A percentile compares a stretch with the other conserved stretches of the same genome.
These are phyloP conservation scores for Ptychochromis oligacanthus DNA, from an alignment of 2,113 vertebrate species.

Conservation along the genomic window DNA sequence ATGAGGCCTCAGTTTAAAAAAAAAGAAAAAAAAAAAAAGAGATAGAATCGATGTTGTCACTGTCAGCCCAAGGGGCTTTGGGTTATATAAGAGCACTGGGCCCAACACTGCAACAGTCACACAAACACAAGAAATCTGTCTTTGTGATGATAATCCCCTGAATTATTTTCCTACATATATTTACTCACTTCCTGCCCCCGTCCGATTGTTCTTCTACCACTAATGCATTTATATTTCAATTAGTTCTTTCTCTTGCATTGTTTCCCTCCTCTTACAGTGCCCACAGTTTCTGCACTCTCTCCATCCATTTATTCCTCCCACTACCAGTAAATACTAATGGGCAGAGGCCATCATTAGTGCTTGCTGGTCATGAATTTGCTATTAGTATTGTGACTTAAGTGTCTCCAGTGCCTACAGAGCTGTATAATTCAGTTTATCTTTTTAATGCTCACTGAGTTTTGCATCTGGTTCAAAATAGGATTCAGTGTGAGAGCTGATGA, in stretches of 20 bases:
- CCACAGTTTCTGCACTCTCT: neutral
- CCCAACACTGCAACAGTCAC: slow-evolving; percentile 26
- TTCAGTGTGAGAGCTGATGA: neutral
- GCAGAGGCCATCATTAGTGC: slow-evolving; percentile 43
- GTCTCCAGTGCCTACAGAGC: slow-evolving; percentile 29
- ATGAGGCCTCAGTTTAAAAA: neutral
- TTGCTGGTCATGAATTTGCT: slow-evolving; percentile 31
- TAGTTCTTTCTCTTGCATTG: neutral
- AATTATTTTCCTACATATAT: neutral
- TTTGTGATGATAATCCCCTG: neutral
- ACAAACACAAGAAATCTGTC: slow-evolving; percentile 32
- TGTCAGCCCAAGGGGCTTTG: slow-evolving; percentile 42
- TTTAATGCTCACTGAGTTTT: slow-evolving; percentile 26
- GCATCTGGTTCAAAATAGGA: neutral
- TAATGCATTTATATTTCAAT: slow-evolving; percentile 11
- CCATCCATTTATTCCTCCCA: slow-evolving; percentile 7
- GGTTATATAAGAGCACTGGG: slow-evolving; percentile 65
- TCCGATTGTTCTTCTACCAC: neutral
- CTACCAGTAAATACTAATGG: slow-evolving; percentile 36
- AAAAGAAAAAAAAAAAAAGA: slow-evolving; percentile 6
- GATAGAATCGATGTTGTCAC: slow-evolving; percentile 68
- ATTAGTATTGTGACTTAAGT: slow-evolving; percentile 31
- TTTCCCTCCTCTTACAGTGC: slow-evolving; percentile 12
- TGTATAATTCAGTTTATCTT: slow-evolving; percentile 40
- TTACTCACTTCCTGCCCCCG: neutral